Percentiles rank a stretch among this genome's conserved stretches.
Evolutionary conservation across 2,888 invertebrate genomes (phyloP).

Genomic region (Monoplex corrugatus): DNA sequence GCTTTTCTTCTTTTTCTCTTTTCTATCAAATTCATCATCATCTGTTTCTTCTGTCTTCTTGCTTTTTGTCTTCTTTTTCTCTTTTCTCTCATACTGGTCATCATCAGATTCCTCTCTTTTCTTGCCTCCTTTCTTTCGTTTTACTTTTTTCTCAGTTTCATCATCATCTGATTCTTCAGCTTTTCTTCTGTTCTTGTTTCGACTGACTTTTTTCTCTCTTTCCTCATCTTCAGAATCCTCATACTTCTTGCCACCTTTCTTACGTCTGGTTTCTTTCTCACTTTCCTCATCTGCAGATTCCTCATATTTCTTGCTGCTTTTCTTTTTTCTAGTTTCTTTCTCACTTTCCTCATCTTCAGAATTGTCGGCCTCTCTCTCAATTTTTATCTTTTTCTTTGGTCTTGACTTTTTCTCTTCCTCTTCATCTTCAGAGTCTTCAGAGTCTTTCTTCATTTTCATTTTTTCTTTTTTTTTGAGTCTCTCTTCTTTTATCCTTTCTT

Average conservation of each 20-base stretch:
- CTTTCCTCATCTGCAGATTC: neutral
- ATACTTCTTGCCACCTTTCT: neutral
- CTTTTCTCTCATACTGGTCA: neutral
- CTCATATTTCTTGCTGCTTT: neutral
- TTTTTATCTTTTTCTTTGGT: neutral
- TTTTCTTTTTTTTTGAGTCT: slow-evolving; percentile 2
- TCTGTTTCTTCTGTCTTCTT: neutral
- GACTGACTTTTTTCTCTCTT: neutral
- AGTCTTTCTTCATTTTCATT: neutral
- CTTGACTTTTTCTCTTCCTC: no score
- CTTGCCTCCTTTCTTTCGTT: neutral
- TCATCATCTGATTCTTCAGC: neutral
- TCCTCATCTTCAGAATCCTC: neutral
- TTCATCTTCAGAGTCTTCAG: neutral
- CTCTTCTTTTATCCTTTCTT: slow-evolving; percentile 38
- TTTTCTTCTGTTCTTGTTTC: neutral
- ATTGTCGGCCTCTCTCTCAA: neutral
- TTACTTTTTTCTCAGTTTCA: neutral
- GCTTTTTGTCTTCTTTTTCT: neutral
- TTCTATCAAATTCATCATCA: slow-evolving; percentile 15
- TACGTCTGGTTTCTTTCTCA: neutral
- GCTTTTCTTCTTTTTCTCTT: neutral
- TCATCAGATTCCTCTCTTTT: neutral
- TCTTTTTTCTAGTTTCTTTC: neutral
- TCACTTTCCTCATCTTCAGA: no score